Evolutionary conservation across 2,888 invertebrate species (phyloP).

Genomic region (Ormyrus pomaceus): DNA sequence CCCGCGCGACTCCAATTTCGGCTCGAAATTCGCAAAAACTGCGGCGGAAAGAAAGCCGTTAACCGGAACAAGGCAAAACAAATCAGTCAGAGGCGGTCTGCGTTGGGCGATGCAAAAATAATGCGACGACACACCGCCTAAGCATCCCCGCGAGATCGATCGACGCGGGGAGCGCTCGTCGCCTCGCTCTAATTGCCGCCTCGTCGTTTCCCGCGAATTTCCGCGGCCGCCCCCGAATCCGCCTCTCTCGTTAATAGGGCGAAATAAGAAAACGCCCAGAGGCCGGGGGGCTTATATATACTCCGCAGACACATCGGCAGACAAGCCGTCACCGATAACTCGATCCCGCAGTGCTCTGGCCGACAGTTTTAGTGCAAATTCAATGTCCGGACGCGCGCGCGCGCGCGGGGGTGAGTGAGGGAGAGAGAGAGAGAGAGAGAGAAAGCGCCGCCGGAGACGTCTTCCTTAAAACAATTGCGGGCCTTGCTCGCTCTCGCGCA

Average conservation of each 20-base stretch:
- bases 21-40: too few species aligned
- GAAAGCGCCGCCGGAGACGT: slow-evolving; percentile 69
- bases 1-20: too few species aligned
- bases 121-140: background rate
- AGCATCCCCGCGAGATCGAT: background rate
- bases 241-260: slow-evolving; percentile 52
- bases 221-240: slow-evolving; percentile 43
- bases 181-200: slow-evolving; percentile 34
- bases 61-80: too few species aligned
- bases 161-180: too few species aligned
- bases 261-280: slow-evolving; percentile 61
- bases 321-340: slow-evolving; percentile 44
- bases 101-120: background rate
- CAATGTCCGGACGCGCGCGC: slow-evolving; percentile 70
- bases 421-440: slow-evolving; percentile 3
- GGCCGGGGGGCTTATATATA: slow-evolving; percentile 35
- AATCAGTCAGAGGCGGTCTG: too few species aligned
- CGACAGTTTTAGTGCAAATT: slow-evolving; percentile 74
- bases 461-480: slow-evolving; percentile 75
- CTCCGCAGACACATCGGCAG: background rate
- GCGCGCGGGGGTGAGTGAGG: slow-evolving; percentile 1
- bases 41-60: too few species aligned
- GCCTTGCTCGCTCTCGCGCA: slow-evolving; percentile 71
- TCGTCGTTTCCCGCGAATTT: slow-evolving; percentile 56
- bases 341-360: slow-evolving; percentile 69